Conservation (phyloP, 2,797 vertebrate genomes). For the Sylvilagus floridanus region DNA sequence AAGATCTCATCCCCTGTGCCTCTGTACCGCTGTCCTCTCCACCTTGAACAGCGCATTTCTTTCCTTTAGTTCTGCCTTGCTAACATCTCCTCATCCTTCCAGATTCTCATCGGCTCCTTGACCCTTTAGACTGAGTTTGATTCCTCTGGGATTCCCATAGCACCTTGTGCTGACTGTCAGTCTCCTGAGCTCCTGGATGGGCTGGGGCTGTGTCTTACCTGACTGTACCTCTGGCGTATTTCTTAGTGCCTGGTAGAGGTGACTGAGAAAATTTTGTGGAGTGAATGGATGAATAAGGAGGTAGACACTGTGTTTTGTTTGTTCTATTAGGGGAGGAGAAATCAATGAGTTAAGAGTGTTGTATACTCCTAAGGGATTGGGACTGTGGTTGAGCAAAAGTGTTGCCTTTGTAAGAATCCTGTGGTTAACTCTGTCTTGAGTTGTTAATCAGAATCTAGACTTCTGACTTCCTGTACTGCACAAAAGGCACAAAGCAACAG, state of each 20-base stretch:
- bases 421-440: not conserved
- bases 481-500: not conserved
- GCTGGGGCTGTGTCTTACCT: not conserved
- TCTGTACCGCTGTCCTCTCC: not conserved
- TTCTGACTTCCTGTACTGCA: not conserved
- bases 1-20: not conserved
- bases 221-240: not conserved
- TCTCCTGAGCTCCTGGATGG: not conserved
- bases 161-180: not conserved
- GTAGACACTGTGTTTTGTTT: not conserved
- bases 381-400: not conserved
- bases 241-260: not conserved
- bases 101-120: not conserved
- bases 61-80: not conserved
- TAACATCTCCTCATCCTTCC: not conserved
- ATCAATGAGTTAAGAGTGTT: not conserved
- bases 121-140: not conserved
- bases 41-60: not conserved
- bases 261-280: not conserved
- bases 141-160: not conserved
- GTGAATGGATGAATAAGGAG: slow-evolving; percentile 1
- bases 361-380: not conserved
- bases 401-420: not conserved
- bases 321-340: not conserved
- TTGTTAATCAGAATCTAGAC: slow-evolving; percentile 13